Evolutionary conservation across 2,888 invertebrate species (phyloP), one percentile per base, ranked within the genome.

Genomic region (Meta bourneti): DNA sequence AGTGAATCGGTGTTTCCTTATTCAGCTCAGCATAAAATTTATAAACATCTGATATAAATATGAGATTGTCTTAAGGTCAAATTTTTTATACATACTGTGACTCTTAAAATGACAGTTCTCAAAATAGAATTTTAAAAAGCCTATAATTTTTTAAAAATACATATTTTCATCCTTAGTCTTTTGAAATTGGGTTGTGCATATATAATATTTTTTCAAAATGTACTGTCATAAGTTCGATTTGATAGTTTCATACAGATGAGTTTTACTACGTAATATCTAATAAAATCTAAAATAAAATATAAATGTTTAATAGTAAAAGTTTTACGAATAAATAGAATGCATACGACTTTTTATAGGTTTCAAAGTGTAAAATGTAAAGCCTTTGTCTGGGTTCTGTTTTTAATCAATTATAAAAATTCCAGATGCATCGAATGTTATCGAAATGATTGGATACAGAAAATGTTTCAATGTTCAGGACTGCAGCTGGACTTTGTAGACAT

Each of bases 1-100:
- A 70, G 16, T n/a, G 19, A 70, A n/a, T 16, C 19, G 70, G n/a
- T 9, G 11, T 70, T 19, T 70, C 16, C 70, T 16, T 70, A 19
- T 19, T 70, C 16, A 70, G 19, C 16, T 19, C 70, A 19, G 6
- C 16, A 70, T 70, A 52, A 72, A 74, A 49, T 83, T 72, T 52
- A 16, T 7, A 83, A 74, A 83, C 19, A 74, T 52, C n/a, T 9
- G 49, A 52, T 48, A 71, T 74, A 51, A 83, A 83, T 74, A 83
- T 52, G 20, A 54, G 83, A 83, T 83, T 83, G 83, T 83, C 83
- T 83, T 54, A 34, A 7, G 9, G n/a, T 34, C 52, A 72, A 49
- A 74, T 20, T 51, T n/a, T 70, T 19, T n/a, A 34, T 77, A 49
- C n/a, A 49, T 49, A 51, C n/a, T 61, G 69, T 51, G 13, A 79